A percentile compares a stretch with the other conserved stretches of the same genome.
phyloP scores from a whole-genome alignment of 1,140 invertebrate species.

The Lepidurus packardi region DNA sequence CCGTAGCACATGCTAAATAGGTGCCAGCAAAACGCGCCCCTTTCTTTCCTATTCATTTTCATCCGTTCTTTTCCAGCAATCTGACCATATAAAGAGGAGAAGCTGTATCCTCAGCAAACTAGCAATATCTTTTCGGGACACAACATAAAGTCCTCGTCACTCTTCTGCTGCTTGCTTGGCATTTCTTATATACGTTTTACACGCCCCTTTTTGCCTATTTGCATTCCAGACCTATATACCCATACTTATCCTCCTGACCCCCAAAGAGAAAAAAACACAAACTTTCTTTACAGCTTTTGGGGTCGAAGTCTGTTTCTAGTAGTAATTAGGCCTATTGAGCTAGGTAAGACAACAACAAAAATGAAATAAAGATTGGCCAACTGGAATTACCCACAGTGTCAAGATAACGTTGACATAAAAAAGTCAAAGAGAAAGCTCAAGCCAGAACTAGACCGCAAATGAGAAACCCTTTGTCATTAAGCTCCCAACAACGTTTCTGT shows the following conservation, averaged over 20 bases:
- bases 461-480: too few relatives aligned
- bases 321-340: too few relatives aligned
- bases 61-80: slow-evolving; percentile 13
- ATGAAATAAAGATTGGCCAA: too few relatives aligned
- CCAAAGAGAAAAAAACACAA: background rate
- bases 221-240: slow-evolving; percentile 10
- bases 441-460: too few relatives aligned
- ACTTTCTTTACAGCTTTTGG: too few relatives aligned
- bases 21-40: background rate
- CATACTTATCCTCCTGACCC: background rate
- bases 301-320: too few relatives aligned
- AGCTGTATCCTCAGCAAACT: background rate
- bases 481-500: background rate
- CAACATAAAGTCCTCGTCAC: slow-evolving; percentile 15
- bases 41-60: slow-evolving; percentile 4
- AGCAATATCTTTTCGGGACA: slow-evolving; percentile 15
- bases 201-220: background rate
- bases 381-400: too few relatives aligned
- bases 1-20: slow-evolving; percentile 19
- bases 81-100: slow-evolving; percentile 8
- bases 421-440: too few relatives aligned
- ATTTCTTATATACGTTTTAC: background rate
- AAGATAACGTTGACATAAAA: too few relatives aligned
- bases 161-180: background rate
- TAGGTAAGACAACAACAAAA: too few relatives aligned